Conservation (phyloP, 2,113 vertebrate species). For the Spheniscus mendiculus region DNA sequence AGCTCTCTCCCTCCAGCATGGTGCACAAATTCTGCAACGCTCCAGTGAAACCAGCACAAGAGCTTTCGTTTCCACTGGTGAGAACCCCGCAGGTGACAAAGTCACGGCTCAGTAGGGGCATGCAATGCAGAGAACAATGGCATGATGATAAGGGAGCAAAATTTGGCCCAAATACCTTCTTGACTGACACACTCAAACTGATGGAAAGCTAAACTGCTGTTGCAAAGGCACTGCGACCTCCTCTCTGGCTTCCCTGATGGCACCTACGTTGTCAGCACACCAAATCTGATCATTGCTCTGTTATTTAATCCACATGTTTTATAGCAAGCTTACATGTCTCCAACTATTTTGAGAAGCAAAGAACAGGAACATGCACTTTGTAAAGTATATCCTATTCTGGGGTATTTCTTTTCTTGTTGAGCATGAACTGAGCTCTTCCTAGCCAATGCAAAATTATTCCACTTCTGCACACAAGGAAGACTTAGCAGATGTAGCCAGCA, state of each 20-base stretch:
- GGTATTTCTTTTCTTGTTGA: neutral
- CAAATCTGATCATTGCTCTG: neutral
- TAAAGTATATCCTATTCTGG: neutral
- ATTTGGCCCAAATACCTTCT: neutral
- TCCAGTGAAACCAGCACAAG: neutral
- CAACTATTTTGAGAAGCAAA: neutral
- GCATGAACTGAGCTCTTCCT: neutral
- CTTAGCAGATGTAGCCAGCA: neutral
- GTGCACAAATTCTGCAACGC: accelerated
- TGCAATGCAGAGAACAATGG: neutral
- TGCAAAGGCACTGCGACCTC: neutral
- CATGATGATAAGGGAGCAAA: neutral
- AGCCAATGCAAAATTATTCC: neutral
- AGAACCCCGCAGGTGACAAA: neutral
- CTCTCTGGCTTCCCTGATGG: neutral
- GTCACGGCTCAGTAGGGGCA: neutral
- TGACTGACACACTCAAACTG: accelerated
- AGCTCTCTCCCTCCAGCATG: neutral
- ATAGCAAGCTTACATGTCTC: neutral
- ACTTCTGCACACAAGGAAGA: neutral
- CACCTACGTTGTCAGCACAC: neutral
- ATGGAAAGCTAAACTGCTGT: neutral
- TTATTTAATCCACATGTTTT: neutral
- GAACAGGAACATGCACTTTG: neutral
- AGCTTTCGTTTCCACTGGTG: neutral